Base-by-base conservation (phyloP, 2,797 vertebrate species). In the Etheostoma perlongum region DNA sequence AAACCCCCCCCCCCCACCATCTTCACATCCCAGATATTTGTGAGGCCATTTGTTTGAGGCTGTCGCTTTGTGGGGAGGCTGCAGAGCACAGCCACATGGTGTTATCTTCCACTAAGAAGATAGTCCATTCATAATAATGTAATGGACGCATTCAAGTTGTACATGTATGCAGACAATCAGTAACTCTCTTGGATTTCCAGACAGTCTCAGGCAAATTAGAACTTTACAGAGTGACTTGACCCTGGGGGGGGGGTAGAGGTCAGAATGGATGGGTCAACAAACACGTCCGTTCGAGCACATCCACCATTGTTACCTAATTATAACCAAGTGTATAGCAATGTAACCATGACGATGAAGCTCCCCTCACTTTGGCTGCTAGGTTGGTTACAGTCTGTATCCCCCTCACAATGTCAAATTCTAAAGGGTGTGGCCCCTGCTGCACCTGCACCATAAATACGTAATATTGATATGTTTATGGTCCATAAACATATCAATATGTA, bases 1-100 rank as follows among this genome's bases (percentile, higher is more conserved):
- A 21, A 14, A 52, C 53, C 11, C 23, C 11, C 33, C 46, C 44
- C 19, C 7, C 47, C 67, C 23, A 40, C 72, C 76, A 10, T 63
- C 76, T 42, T 82, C 81, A 79, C 80, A 84, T 81, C 76, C 67
- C 67, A 67, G 58, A 80, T 77, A 83, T 81, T 82, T 86, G 74
- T 74, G 60, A 75, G 60, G 68, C 66, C 70, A 74, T 88, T 91
- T 83, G 70, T 79, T 82, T 67, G 10, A 25, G 54, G 30, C 46
- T 40, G 67, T 62, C 16, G 2, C 19, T 76, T 71, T 59, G 64
- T 67, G 67, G 23, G 30, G 61, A 66, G 52, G 67, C 63, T 70
- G 74, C 54, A 64, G 70, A 70, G 74, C 70, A 13, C 51, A 65
- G 76, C 58, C 52, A 71, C 59, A 66, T 19, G 63, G 49, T 40